Conservation (phyloP, 2,797 vertebrate species). For the Vespertilio murinus region DNA sequence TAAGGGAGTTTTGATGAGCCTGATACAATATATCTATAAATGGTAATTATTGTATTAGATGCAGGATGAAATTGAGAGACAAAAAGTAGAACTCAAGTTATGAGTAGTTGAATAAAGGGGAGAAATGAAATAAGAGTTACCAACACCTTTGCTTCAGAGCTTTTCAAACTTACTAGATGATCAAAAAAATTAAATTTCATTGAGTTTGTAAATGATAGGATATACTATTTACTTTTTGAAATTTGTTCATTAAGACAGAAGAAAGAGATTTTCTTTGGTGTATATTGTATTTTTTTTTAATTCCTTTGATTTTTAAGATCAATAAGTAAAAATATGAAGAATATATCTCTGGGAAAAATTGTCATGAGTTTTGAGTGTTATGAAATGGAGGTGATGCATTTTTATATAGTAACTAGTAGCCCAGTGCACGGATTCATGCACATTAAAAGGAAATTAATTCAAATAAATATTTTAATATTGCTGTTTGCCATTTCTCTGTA, state of each 20-base stretch:
- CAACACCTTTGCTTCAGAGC: neutral
- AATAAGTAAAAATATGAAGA: neutral
- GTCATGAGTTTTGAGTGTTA: neutral
- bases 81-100: neutral
- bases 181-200: neutral
- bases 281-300: neutral
- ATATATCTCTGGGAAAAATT: neutral
- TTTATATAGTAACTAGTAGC: neutral
- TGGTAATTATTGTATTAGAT: neutral
- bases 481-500: too few relatives aligned
- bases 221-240: neutral
- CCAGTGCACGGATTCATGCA: too few relatives aligned
- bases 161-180: slow-evolving; percentile 10
- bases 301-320: neutral
- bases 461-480: too few relatives aligned
- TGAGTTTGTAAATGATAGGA: neutral
- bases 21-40: neutral
- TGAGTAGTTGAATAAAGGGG: neutral
- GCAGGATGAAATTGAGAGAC: neutral
- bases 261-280: neutral
- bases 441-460: too few relatives aligned
- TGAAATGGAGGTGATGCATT: neutral
- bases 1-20: neutral
- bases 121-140: neutral
- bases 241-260: neutral